Base-by-base conservation (phyloP, 2,797 vertebrate genomes). In the Monodelphis domestica region DNA sequence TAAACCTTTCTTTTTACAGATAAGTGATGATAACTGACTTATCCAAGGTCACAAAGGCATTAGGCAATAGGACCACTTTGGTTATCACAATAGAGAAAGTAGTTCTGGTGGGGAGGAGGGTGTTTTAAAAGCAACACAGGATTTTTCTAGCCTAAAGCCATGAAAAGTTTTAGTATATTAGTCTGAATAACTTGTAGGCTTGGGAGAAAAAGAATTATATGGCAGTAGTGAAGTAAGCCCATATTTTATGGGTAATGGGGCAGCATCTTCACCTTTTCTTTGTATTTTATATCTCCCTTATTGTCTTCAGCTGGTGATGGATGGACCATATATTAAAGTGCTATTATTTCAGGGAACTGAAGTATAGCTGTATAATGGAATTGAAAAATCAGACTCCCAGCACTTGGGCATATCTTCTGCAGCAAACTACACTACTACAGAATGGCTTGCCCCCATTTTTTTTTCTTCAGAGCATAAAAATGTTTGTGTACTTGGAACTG, bases 51-150 rank as follows among this genome's bases (percentile, higher is more conserved):
- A 84, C 70, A 45, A 12, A 63, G 38, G 21, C 45, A 2, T 78
- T 24, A 78, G 21, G 21, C 38, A 84, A 84, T 84, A 84, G 70
- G 38, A 24, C 21, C 9, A 45, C 38, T 9, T 45, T 78, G 38
- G 38, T 45, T 78, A 45, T 78, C 70, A 78, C 70, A 78, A 45
- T 26, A 45, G 70, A 84, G 10, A 78, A 84, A 84, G 9, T 78
- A 78, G 17, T 11, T 84, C 7, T 21, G 33, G 21, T 6, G 11
- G 2, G 7, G 12, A 70, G n/a, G 14, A 70, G 24, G 63, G 52
- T 87, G 90, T 94, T 94, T 95, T 93, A 91, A 84, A 93, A 96
- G 91, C 56, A 90, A 96, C 89, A 70, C 55, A 89, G 90, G 92
- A 53, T 91, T 94, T 78, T 91, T 94, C 90, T 97, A 29, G 89